phyloP scores from a whole-genome alignment of 2,888 invertebrate species.

The Microplitis manilae region DNA sequence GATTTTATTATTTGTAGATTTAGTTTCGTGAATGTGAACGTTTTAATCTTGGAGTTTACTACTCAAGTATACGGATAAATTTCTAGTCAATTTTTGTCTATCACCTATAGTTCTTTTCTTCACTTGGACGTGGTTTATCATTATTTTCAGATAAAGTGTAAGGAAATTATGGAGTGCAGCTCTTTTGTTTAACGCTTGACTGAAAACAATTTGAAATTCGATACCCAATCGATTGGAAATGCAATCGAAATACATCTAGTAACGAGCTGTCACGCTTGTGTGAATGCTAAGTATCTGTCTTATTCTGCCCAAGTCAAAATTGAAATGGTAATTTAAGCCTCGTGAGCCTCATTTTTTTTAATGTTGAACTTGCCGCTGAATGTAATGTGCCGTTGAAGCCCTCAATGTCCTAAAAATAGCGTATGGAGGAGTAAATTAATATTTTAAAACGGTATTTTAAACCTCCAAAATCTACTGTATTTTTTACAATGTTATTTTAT shows the following conservation, averaged over 20 bases:
- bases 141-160: conserved; percentile 61
- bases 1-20: too few relatives aligned
- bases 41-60: not conserved
- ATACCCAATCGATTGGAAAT: conserved; percentile 62
- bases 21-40: too few relatives aligned
- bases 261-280: conserved; percentile 65
- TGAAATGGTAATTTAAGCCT: too few relatives aligned
- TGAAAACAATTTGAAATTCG: conserved; percentile 49
- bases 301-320: not conserved
- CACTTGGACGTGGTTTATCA: conserved; percentile 56
- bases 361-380: too few relatives aligned
- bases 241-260: conserved; percentile 61
- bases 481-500: too few relatives aligned
- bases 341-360: too few relatives aligned
- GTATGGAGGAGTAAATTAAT: too few relatives aligned
- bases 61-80: conserved; percentile 21
- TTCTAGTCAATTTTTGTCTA: not conserved
- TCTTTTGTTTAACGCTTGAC: conserved; percentile 53
- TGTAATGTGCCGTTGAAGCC: too few relatives aligned
- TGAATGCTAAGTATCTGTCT: conserved; percentile 53
- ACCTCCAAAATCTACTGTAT: too few relatives aligned
- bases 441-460: too few relatives aligned
- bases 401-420: too few relatives aligned
- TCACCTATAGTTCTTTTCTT: not conserved
- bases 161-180: conserved; percentile 53